Conservation (phyloP, 2,797 vertebrate genomes). For the Sebastes elongatus region DNA sequence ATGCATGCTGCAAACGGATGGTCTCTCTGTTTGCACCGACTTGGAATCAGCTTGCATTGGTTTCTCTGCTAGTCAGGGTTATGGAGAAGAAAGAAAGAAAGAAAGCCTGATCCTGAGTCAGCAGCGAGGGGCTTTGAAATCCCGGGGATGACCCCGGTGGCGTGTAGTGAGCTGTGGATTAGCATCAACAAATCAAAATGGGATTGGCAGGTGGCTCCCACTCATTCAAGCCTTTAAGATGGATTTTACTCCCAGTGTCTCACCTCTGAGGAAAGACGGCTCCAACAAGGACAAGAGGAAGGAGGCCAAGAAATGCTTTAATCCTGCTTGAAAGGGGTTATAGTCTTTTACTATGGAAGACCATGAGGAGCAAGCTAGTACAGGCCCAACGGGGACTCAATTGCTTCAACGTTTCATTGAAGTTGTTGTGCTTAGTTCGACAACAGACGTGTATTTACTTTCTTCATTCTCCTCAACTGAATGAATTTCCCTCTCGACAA, state of each 20-base stretch:
- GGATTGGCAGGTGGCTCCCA: constrained; percentile 73
- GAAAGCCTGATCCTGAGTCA: constrained; percentile 45
- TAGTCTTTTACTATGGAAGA: constrained; percentile 12
- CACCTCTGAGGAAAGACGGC: constrained; percentile 43
- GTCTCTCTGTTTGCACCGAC: neutral
- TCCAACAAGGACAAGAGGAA: constrained; percentile 38
- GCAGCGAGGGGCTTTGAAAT: constrained; percentile 23
- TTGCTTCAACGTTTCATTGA: constrained; percentile 43
- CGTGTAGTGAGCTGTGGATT: constrained; percentile 60
- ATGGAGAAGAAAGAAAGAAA: neutral
- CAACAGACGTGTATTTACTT: constrained; percentile 49
- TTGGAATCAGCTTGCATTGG: neutral
- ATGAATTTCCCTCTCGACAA: constrained; percentile 46
- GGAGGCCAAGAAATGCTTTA: constrained; percentile 45
- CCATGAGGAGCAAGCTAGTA: constrained; percentile 1
- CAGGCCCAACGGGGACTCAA: neutral
- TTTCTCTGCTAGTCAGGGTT: neutral
- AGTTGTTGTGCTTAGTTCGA: constrained; percentile 9
- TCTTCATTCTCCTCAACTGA: constrained; percentile 45
- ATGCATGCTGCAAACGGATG: neutral
- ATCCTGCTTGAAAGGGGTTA: constrained; percentile 51
- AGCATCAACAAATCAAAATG: constrained; percentile 73
- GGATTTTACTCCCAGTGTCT: constrained; percentile 65
- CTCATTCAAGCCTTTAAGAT: constrained; percentile 72
- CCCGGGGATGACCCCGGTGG: constrained; percentile 9